phyloP scores from a whole-genome alignment of 2,797 vertebrate genomes.

The Pseudopleuronectes americanus region DNA sequence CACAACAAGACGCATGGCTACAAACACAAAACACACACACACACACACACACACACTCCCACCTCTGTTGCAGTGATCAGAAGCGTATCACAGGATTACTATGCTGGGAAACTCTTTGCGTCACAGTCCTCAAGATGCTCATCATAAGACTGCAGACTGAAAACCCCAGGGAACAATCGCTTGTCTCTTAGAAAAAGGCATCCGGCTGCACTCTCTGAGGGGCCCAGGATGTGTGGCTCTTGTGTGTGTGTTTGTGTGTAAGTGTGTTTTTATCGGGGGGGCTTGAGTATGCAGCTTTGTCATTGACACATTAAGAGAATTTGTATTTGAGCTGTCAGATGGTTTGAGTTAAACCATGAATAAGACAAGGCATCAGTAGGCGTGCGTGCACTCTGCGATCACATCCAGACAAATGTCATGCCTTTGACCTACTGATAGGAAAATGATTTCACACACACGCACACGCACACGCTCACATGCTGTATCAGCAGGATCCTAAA shows the following conservation, averaged over 20 bases:
- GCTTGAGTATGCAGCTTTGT: neutral
- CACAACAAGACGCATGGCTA: conserved; percentile 4
- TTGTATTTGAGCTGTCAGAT: neutral
- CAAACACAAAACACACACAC: conserved; percentile 15
- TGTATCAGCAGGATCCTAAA: conserved; percentile 57
- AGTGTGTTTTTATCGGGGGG: neutral
- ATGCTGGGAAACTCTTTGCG: conserved; percentile 19
- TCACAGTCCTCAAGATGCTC: conserved; percentile 58
- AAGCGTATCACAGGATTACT: conserved; percentile 58
- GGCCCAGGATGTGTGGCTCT: neutral
- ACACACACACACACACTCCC: conserved; percentile 6
- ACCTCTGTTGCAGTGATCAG: conserved; percentile 22
- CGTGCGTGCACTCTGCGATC: too few relatives aligned
- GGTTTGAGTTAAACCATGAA: conserved; percentile 3
- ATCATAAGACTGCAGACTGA: conserved; percentile 60
- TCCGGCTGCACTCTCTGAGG: neutral
- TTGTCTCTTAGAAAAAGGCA: conserved; percentile 11
- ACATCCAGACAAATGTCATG: neutral
- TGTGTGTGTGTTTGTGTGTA: too few relatives aligned
- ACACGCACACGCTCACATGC: conserved; percentile 31
- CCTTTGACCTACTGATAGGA: conserved; percentile 5
- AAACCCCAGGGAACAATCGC: conserved; percentile 23
- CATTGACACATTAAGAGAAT: conserved; percentile 5
- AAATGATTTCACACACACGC: conserved; percentile 21
- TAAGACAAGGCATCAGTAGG: neutral